phyloP scores from a whole-genome alignment of 2,113 vertebrate genomes.

The Ptilonorhynchus violaceus region DNA sequence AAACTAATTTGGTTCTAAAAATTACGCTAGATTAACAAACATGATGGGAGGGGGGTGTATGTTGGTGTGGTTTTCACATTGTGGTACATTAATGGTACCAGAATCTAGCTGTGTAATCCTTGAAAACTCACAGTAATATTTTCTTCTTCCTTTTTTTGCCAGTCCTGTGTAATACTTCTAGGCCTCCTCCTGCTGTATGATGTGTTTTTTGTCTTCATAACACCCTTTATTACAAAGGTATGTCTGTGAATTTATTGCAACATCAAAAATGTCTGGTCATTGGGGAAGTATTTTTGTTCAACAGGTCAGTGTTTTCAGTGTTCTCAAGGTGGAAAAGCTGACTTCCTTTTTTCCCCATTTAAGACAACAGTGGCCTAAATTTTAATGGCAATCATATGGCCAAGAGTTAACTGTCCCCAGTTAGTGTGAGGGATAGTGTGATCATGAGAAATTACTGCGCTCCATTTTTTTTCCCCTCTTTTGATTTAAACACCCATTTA shows the following conservation, averaged over 20 bases:
- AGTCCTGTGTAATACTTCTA: constrained; percentile 95
- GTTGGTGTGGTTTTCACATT: no score
- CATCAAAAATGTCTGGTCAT: background rate
- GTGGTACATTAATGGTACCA: background rate
- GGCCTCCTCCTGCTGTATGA: constrained; percentile 93
- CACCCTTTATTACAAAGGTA: constrained; percentile 96
- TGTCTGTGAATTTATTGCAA: background rate
- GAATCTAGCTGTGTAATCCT: background rate
- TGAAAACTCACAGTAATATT: background rate
- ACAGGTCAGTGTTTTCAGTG: background rate
- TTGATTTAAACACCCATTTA: background rate
- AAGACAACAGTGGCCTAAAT: background rate
- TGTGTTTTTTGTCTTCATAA: constrained; percentile 98
- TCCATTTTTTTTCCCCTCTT: background rate
- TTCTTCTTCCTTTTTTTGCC: background rate
- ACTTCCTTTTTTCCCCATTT: background rate
- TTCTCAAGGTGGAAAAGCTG: background rate
- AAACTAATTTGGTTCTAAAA: background rate
- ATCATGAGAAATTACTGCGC: background rate
- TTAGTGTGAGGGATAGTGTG: background rate
- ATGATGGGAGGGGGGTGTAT: no score
- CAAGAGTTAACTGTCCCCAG: background rate
- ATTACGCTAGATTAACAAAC: background rate
- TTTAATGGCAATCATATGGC: background rate
- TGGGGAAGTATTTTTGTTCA: background rate